Evolutionary conservation across 1,140 invertebrate species (phyloP).

Genomic region (Sminthurides bifidus): DNA sequence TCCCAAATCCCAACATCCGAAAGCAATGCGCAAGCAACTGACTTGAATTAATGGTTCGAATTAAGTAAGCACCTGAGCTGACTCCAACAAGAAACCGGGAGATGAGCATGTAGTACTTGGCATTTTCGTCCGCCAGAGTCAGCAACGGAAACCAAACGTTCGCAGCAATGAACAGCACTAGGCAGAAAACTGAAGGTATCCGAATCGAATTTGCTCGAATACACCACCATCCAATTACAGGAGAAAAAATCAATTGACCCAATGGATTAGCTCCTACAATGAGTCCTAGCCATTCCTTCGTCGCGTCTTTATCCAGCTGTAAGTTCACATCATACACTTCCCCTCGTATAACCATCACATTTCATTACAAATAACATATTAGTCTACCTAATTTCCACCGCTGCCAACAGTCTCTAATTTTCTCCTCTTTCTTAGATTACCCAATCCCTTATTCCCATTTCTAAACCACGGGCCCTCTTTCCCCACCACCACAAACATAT

Average conservation of each 20-base stretch:
- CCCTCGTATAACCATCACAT: neutral
- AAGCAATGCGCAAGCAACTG: neutral
- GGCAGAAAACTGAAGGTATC: conserved; percentile 55
- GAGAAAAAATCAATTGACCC: conserved; percentile 77
- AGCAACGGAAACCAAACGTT: conserved; percentile 66
- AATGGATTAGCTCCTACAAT: conserved; percentile 77
- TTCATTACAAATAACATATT: neutral
- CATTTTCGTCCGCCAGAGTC: conserved; percentile 38
- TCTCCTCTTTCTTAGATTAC: neutral
- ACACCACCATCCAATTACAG: conserved; percentile 71
- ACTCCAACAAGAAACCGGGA: conserved; percentile 71
- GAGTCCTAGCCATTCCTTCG: conserved; percentile 70
- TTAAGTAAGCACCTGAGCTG: conserved; percentile 55
- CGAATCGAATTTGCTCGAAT: conserved; percentile 59
- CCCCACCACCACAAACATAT: too few species aligned
- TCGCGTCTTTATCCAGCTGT: conserved; percentile 61
- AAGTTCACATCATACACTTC: conserved; percentile 32
- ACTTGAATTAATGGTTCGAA: conserved; percentile 1
- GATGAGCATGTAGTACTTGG: conserved; percentile 57
- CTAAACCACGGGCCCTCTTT: neutral
- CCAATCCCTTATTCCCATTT: neutral
- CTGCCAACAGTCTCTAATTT: neutral
- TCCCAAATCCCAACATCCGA: too few species aligned
- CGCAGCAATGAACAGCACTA: conserved; percentile 60
- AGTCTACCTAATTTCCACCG: neutral